Evolutionary conservation across 2,113 vertebrate species (phyloP), one percentile per base, ranked within the genome.

Genomic region (Oriolus oriolus): DNA sequence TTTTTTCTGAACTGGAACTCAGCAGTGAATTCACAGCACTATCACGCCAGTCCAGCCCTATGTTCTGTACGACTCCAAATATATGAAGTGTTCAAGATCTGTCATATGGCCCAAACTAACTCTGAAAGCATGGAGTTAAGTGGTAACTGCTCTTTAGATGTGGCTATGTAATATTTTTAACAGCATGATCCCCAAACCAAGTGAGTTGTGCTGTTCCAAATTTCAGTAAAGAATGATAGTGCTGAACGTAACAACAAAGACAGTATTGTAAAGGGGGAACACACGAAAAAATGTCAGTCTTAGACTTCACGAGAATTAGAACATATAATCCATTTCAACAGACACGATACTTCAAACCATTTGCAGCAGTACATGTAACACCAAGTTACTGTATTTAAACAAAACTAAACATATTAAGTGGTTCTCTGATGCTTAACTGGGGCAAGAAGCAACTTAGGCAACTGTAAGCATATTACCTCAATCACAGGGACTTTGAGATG

Each of bases 121-220:
- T 49, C 33, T 54, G 14, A 64, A 85, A 68, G 57, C 71, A 80
- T 7, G n/a, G 45, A 89, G 60, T 53, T 82, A 52, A 77, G 41
- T 31, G 45, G 23, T 76, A 54, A 87, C 31, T 73, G 27, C 15
- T 90, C 79, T 77, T 94, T 28, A 93, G 78, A 88, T 88, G 78
- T 86, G 78, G 82, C 45, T 87, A 53, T 65, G 71, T 49, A 83
- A 85, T 87, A 94, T n/a, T 90, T 83, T 80, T 90, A 93, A 90
- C 88, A 94, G 85, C 85, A 61, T 45, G 85, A 93, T 49, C 23
- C 33, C 54, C 50, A 86, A 85, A 68, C 12, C 49, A 86, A 83
- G 66, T 27, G 59, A 94, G 75, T 18, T 77, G 26, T 4, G 11
- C 82, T 52, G 31, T 23, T 85, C 75, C 63, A 83, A 79, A 76